Base-by-base conservation (phyloP, 2,113 vertebrate genomes). In the Myocastor coypus region DNA sequence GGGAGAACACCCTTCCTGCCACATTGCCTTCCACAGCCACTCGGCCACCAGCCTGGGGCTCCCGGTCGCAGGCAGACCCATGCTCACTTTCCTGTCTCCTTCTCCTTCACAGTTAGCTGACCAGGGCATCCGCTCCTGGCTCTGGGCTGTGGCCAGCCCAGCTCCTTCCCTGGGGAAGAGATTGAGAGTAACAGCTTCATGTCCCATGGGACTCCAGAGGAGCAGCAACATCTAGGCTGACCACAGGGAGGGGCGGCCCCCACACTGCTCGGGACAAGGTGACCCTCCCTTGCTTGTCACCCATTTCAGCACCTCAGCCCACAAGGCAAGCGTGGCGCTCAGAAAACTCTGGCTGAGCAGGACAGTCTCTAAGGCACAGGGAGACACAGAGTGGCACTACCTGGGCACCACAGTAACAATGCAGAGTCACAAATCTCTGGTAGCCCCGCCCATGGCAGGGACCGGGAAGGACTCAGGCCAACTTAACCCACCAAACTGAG, bases 201-300 rank as follows among this genome's bases (percentile, higher is more conserved):
- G 16, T 37, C 42, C 34, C 20, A 1, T 1, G 1, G 8, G 59
- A 37, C 19, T 75, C 46, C 32, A 2, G 5, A 50, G 3, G 24
- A 77, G 1, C 14, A 83, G 82, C n/a, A 19, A 40, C 9, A 19
- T 22, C 16, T 1, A 12, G 37, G 24, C 40, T 11, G 2, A n/a
- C 11, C n/a, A 11, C 4, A 0, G 16, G 12, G 20, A 52, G 46
- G 37, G 40, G 57, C 1, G 1, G 2, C 37, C 12, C 19, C 37
- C 57, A 20, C 26, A 6, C 37, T 32, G 78, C 66, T 30, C 40
- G 0, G 0, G 28, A 46, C 50, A 13, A 1, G 0, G 0, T 0
- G 1, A 20, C 28, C 22, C 42, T 1, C 22, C 6, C 3, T 0
- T 3, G 20, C n/a, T 28, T 11, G 14, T 14, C 24, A 17, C 11